Evolutionary conservation across 1,140 invertebrate species (phyloP).

Genomic region (Leptopilina boulardi): DNA sequence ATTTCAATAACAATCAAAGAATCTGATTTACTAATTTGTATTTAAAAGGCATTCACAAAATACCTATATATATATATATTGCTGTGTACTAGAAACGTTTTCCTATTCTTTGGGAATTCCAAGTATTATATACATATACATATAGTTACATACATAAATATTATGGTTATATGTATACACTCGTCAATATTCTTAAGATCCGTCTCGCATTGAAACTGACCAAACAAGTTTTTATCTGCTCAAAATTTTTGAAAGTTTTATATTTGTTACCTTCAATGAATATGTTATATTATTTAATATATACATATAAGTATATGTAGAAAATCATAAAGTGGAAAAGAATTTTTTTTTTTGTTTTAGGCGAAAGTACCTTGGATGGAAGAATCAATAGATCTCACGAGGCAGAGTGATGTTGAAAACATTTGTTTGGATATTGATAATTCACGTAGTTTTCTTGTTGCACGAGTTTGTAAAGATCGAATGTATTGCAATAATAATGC

Average conservation of each 20-base stretch:
- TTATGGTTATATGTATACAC: neutral
- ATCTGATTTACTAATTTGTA: slow-evolving; percentile 20
- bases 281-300: neutral
- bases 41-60: slow-evolving; percentile 4
- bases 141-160: neutral
- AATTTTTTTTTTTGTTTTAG: neutral
- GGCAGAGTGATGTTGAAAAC: slow-evolving; percentile 5
- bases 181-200: neutral
- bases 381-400: neutral
- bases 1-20: neutral
- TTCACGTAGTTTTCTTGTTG: neutral
- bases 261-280: neutral
- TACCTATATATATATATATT: neutral
- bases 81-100: neutral
- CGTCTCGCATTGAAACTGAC: neutral
- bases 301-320: no score
- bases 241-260: neutral
- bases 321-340: neutral
- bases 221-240: neutral
- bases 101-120: neutral
- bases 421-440: neutral
- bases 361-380: neutral
- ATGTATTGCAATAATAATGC: neutral
- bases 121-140: neutral
- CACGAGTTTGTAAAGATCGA: neutral